Base-by-base conservation (phyloP, 2,113 vertebrate species). In the Aptenodytes patagonicus region DNA sequence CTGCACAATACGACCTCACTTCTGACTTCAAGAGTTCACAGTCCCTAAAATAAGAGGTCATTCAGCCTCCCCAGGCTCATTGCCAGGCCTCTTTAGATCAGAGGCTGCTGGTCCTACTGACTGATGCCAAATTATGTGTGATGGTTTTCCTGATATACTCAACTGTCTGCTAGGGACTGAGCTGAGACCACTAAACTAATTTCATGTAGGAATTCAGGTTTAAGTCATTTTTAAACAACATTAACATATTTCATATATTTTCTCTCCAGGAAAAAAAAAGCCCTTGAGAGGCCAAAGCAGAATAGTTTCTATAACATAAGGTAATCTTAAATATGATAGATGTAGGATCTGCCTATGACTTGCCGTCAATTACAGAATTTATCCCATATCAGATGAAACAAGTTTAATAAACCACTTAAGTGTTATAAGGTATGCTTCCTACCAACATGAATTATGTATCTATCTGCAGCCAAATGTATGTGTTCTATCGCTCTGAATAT, bases 371-470 rank as follows among this genome's bases (percentile, higher is more conserved):
- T 95, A 96, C 89, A 97, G 90, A 98, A 98, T 98, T 98, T 98
- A 97, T 97, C 91, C 93, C 52, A 51, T 97, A 97, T 97, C 94
- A 95, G 91, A 97, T 88, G 91, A 97, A 98, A 97, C 93, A 97
- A 97, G 97, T 97, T 97, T 97, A 98, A 98, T 97, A 98, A 98
- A 97, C 93, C 97, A 98, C 95, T 97, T 97, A 98, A 97, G 90
- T 97, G 96, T 97, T 97, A 96, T 97, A 98, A 98, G 96, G 91
- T 97, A 97, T 97, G 96, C 83, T 95, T 97, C 97, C 80, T 91
- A 96, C 80, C 70, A 95, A 85, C 69, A 95, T 98, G 94, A 98
- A 97, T 98, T 97, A 98, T 97, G 88, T 96, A 88, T 95, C 93
- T 98, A 94, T 98, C 93, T 96, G 86, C 96, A 96, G 72, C 83